These are phyloP conservation scores for Loxodonta africana DNA, from an alignment of 2,113 vertebrate genomes.

Conservation along the genomic window DNA sequence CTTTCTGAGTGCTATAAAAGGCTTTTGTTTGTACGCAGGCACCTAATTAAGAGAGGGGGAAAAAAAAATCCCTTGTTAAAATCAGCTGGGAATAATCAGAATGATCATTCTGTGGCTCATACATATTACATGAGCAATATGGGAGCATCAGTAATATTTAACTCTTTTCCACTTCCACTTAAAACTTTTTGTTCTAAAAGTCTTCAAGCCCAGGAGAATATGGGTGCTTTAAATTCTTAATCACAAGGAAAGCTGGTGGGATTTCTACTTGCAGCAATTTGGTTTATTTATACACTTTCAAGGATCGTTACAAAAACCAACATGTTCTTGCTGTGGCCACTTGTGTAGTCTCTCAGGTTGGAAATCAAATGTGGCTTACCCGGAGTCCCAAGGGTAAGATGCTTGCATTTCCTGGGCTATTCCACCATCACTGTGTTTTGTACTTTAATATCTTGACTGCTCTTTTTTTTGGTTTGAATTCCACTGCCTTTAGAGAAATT, in stretches of 20 bases:
- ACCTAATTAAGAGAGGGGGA: conserved; percentile 73
- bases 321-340: conserved; percentile 8
- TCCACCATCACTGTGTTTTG: not conserved
- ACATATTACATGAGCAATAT: conserved; percentile 78
- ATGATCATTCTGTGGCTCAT: conserved; percentile 79
- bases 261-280: conserved; percentile 69
- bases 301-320: conserved; percentile 58
- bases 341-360: conserved; percentile 3
- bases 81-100: conserved; percentile 81
- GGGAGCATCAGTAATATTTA: conserved; percentile 51
- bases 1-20: conserved; percentile 74
- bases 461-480: conserved; percentile 47
- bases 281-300: conserved; percentile 68
- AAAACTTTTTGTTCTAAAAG: conserved; percentile 75
- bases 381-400: not conserved
- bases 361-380: not conserved
- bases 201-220: conserved; percentile 30
- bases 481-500: conserved; percentile 40
- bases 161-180: conserved; percentile 76
- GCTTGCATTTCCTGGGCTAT: not conserved
- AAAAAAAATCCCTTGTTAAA: conserved; percentile 74
- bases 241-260: conserved; percentile 2
- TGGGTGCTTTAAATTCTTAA: conserved; percentile 71
- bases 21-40: conserved; percentile 63
- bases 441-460: conserved; percentile 29